Evolutionary conservation across 2,797 vertebrate genomes (phyloP), one percentile per base, ranked within the genome.

Genomic region (Orientallactaga sibirica): DNA sequence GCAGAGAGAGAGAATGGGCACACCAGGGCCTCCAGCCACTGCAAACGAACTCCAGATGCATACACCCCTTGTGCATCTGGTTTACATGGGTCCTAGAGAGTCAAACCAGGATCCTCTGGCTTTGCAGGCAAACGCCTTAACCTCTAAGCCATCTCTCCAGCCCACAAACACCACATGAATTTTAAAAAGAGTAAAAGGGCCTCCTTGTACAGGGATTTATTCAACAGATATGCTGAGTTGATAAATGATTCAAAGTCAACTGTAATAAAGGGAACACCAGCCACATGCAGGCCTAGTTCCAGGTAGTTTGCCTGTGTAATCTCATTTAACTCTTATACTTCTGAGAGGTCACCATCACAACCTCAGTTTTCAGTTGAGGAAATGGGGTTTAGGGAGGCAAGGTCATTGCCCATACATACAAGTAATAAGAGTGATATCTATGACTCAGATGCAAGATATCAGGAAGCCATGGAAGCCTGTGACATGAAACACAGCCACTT

Each of bases 361-460:
- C 75, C 48, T 86, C 73, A 58, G 66, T 52, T 66, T 90, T 77
- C 82, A 85, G 75, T 71, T 11, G 43, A 91, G 33, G 86, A 86
- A 79, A 61, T 1, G 0, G 52, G 67, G 20, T 48, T 85, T 37
- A 58, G 48, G 24, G 43, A 92, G 22, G 78, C 76, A 62, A 78
- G 68, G 41, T 16, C 27, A 80, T 58, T 25, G 74, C 29, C 52
- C 27, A 15, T 3, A 78, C 76, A n/a, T 52, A 41, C 73, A 90
- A 68, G 33, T 70, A 71, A 55, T 5, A 37, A 78, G 25, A 89
- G 76, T 73, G 25, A 74, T 73, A 41, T 70, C 58, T 58, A 18
- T 52, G 27, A 80, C 33, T 76, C 82, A 83, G 79, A 62, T 15
- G 27, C 41, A 19, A 75, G 67, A 67, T 24, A 73, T 37, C 67